Percentiles rank a stretch among this genome's conserved stretches.
Conservation (phyloP, 2,888 invertebrate genomes). For the Cheilosia grossa region DNA sequence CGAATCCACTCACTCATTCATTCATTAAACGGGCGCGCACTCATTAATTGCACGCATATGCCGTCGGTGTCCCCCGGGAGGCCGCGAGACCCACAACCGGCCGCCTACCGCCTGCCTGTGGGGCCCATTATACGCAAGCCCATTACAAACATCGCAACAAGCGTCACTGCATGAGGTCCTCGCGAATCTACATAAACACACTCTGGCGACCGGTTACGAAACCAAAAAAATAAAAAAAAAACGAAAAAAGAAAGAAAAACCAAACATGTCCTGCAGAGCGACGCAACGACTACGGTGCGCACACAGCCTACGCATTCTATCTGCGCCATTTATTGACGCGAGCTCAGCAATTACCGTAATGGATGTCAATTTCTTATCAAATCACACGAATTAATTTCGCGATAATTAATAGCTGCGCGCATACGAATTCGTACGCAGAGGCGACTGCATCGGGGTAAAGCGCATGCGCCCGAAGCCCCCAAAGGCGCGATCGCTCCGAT, state of each 20-base stretch:
- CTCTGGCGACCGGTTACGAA: constrained; percentile 8
- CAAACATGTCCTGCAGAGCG: constrained; percentile 49
- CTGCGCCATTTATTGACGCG: constrained; percentile 72
- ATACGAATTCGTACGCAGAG: constrained; percentile 57
- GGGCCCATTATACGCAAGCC: constrained; percentile 70
- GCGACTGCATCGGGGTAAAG: constrained; percentile 28
- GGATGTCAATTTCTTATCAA: constrained; percentile 76
- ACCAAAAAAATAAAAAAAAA: too few relatives aligned
- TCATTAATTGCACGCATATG: constrained; percentile 74
- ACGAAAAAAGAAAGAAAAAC: neutral
- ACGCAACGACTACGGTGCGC: neutral
- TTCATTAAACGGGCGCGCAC: constrained; percentile 61
- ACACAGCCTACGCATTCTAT: constrained; percentile 68
- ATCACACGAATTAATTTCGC: constrained; percentile 76
- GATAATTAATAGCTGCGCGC: constrained; percentile 75
- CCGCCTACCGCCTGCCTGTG: constrained; percentile 63
- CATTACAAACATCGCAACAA: constrained; percentile 73
- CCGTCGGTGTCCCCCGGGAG: constrained; percentile 24
- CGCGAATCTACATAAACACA: constrained; percentile 57
- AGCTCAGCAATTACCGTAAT: constrained; percentile 73
- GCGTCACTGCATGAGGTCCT: constrained; percentile 65
- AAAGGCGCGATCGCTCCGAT: constrained; percentile 54
- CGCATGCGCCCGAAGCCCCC: constrained; percentile 40
- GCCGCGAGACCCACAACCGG: constrained; percentile 36
- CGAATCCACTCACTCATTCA: constrained; percentile 46